Conservation (phyloP, 2,888 invertebrate genomes). For the Diabrotica balteata region DNA sequence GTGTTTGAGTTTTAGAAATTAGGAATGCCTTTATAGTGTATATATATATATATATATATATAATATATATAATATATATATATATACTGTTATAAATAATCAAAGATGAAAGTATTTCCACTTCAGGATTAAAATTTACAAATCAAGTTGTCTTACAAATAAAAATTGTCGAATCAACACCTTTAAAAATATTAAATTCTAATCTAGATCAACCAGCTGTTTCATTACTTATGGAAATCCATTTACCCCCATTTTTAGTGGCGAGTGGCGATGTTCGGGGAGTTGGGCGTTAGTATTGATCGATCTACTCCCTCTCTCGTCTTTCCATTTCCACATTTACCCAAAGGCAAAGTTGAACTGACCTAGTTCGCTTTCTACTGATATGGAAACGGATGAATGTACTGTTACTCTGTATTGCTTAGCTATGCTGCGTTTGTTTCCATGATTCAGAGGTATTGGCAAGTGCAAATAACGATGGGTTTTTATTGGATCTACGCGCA, state of each 20-base stretch:
- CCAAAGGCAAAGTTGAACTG: constrained; percentile 34
- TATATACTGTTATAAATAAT: no score
- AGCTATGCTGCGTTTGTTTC: constrained; percentile 11
- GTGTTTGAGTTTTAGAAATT: no score
- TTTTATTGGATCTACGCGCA: background rate
- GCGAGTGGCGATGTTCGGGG: constrained; percentile 63
- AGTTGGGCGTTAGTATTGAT: constrained; percentile 48
- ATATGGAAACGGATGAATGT: constrained; percentile 19
- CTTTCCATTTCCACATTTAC: constrained; percentile 31
- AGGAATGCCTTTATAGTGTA: no score
- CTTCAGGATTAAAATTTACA: background rate
- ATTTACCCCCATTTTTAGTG: constrained; percentile 11
- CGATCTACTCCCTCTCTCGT: constrained; percentile 17
- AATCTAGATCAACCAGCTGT: constrained; percentile 9
- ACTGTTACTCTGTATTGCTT: background rate
- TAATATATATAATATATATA: no score
- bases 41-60: no score
- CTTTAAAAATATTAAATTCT: background rate
- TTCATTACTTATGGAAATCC: constrained; percentile 14
- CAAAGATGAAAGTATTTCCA: no score
- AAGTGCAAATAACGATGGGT: background rate
- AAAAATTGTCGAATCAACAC: background rate
- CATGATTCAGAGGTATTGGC: constrained; percentile 2
- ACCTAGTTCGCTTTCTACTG: constrained; percentile 33
- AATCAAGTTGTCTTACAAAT: background rate